Evolutionary conservation across 2,113 vertebrate species (phyloP).

Genomic region (Periophthalmus modestus): DNA sequence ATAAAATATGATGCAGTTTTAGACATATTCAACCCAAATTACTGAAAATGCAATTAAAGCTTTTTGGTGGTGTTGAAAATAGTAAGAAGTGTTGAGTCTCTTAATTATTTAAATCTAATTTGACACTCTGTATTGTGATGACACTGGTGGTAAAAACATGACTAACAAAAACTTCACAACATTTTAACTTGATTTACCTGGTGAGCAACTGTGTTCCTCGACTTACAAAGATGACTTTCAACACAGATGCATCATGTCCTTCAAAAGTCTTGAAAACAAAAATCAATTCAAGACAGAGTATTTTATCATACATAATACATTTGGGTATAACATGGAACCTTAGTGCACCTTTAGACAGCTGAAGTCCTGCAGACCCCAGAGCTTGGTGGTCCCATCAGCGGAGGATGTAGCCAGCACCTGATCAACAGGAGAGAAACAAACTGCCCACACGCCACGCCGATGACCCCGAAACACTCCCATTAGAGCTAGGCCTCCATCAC

Average conservation of each 20-base stretch:
- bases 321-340: not conserved
- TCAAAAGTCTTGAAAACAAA: slow-evolving; percentile 87
- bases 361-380: slow-evolving; percentile 92
- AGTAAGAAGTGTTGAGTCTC: too few relatives aligned
- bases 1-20: not conserved
- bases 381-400: slow-evolving; percentile 87
- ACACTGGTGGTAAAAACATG: not conserved
- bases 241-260: slow-evolving; percentile 93
- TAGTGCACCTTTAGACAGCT: slow-evolving; percentile 88
- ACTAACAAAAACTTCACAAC: not conserved
- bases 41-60: not conserved
- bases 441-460: slow-evolving; percentile 88
- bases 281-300: not conserved
- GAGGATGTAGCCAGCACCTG: slow-evolving; percentile 92
- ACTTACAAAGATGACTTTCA: slow-evolving; percentile 92
- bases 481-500: slow-evolving; percentile 67
- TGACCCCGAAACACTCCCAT: slow-evolving; percentile 90
- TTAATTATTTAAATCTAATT: too few relatives aligned
- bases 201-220: slow-evolving; percentile 90
- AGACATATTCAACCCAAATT: not conserved
- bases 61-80: too few relatives aligned
- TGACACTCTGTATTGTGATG: not conserved
- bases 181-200: slow-evolving; percentile 72
- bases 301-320: not conserved
- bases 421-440: slow-evolving; percentile 93